Evolutionary conservation across 2,797 vertebrate species (phyloP).

Genomic region (Vireo griseus): DNA sequence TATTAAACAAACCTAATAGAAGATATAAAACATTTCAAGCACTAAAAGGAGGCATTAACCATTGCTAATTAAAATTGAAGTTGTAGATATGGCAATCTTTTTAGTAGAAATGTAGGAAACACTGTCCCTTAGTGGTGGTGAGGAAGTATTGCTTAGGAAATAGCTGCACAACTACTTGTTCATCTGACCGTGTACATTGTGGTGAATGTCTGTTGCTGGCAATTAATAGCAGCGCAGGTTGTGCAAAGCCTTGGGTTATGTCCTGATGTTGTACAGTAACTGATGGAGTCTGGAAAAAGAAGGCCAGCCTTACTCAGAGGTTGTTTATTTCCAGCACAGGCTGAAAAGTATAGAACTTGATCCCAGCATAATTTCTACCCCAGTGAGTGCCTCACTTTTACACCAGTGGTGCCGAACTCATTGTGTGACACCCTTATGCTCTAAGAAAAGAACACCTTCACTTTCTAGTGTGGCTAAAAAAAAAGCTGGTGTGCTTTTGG

Average conservation of each 20-base stretch:
- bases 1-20: neutral
- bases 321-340: neutral
- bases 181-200: rapidly evolving
- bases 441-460: neutral
- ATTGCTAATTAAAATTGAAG: neutral
- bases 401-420: neutral
- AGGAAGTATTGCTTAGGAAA: neutral
- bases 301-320: neutral
- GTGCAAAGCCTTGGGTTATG: neutral
- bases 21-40: neutral
- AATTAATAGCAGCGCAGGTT: neutral
- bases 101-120: neutral
- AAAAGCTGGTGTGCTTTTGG: neutral
- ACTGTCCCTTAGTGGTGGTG: constrained; percentile 41
- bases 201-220: neutral
- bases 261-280: neutral
- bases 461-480: neutral
- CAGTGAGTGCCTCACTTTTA: neutral
- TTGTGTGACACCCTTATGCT: neutral
- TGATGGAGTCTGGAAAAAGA: neutral
- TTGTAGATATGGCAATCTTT: neutral
- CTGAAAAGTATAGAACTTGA: neutral
- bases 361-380: neutral
- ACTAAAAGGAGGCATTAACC: neutral
- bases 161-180: neutral